Evolutionary conservation across 2,113 vertebrate species (phyloP), one percentile per base, ranked within the genome.

Genomic region (Apeltes quadracus): DNA sequence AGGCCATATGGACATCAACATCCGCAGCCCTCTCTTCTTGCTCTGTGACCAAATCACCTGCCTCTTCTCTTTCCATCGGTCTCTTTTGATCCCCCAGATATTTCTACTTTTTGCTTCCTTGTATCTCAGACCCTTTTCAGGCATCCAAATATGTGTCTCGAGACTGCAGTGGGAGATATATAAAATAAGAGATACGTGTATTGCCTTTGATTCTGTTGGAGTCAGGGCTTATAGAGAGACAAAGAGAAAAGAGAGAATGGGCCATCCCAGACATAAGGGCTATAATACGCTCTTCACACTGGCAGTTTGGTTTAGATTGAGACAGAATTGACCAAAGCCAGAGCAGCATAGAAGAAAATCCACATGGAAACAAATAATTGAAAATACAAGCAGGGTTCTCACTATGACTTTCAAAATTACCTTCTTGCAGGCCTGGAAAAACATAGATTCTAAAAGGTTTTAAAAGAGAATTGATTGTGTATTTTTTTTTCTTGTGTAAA

Each of bases 1-100:
- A 65, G 50, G 64, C 81, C 81, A 84, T 84, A 76, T 87, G 84
- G 78, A 62, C 69, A 63, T 64, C 43, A 56, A 46, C 67, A 57
- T 51, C 65, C 63, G 50, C 59, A 67, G 48, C 55, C 72, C 65
- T 53, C 62, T 56, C 50, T 11, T 39, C 15, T 25, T 66, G 38
- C 38, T 48, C 54, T n/a, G 25, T 63, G 43, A 38, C 66, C 56
- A 16, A 44, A 27, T n/a, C 18, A n/a, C 71, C 61, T 67, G 27
- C 34, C 14, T 41, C 11, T 20, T 44, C 16, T 9, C 18, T 64
- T 36, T 27, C 23, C 23, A 46, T 72, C 63, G 4, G 11, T 62
- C 22, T 32, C 39, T 14, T 70, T 65, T 78, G 23, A 59, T 71
- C 61, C 64, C 13, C 29, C n/a, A 39, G 20, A 4, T 22, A 9